Percentiles rank a stretch among this genome's conserved stretches.
Conservation (phyloP, 64 coral and sea anemone genomes). For the Hydrozoanthus tunicans region DNA sequence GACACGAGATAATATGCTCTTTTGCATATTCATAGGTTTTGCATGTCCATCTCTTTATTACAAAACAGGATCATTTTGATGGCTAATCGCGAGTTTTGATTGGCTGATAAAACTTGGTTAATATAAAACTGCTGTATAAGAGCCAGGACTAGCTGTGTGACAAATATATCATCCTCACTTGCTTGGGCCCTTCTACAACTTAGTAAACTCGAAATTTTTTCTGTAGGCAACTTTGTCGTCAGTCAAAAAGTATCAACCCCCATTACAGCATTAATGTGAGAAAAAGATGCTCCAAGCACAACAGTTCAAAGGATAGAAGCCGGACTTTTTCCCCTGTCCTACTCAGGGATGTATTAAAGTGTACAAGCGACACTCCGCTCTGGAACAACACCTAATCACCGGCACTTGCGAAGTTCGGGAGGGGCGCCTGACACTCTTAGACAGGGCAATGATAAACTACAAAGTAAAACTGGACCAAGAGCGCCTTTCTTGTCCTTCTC, state of each 20-base stretch:
- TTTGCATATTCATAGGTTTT: no score
- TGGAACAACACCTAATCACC: neutral
- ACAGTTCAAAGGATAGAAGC: conserved; percentile 18
- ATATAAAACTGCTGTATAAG: no score
- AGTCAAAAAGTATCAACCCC: neutral
- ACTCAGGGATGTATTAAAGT: neutral
- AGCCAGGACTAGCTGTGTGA: no score
- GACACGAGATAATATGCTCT: no score
- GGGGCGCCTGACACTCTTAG: neutral
- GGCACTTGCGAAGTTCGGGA: neutral
- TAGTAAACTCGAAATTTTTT: no score
- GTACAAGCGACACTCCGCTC: neutral
- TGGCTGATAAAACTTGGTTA: no score
- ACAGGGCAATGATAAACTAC: neutral
- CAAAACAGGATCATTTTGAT: no score
- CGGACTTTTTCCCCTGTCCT: neutral
- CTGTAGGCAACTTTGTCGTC: no score
- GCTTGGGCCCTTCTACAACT: no score
- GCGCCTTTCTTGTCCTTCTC: neutral
- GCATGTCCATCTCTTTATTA: no score
- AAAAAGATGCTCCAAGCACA: neutral
- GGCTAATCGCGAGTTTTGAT: no score
- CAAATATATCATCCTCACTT: no score
- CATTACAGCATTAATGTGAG: neutral
- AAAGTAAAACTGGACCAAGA: neutral